phyloP scores from a whole-genome alignment of 2,113 vertebrate genomes.

The Puntigrus tetrazona region DNA sequence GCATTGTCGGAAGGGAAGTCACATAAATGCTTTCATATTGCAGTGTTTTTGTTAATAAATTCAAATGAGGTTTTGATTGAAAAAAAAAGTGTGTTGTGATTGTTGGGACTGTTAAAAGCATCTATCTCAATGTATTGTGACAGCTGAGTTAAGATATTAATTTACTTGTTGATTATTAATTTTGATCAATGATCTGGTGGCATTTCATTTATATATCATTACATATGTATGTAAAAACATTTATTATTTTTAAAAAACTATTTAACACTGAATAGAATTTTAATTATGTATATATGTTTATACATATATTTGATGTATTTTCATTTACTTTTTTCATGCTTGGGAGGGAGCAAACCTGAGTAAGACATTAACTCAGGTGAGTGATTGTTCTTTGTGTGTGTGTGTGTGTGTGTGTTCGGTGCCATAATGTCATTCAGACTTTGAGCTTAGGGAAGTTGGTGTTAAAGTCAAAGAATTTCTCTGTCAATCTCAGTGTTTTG shows the following conservation, averaged over 20 bases:
- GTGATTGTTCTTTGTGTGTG: slow-evolving; percentile 55
- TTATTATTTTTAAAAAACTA: neutral
- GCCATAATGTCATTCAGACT: slow-evolving; percentile 67
- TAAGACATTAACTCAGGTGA: slow-evolving; percentile 73
- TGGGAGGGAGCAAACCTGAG: slow-evolving; percentile 39
- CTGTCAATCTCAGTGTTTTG: slow-evolving; percentile 33
- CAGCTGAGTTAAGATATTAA: neutral
- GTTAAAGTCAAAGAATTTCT: slow-evolving; percentile 41
- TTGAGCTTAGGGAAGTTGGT: slow-evolving; percentile 66
- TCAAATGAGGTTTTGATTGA: slow-evolving; percentile 13
- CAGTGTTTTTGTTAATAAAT: slow-evolving; percentile 13
- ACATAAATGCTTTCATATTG: slow-evolving; percentile 17
- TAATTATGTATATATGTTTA: no score
- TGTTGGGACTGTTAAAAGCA: neutral
- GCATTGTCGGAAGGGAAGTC: neutral
- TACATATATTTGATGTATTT: neutral
- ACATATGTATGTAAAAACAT: no score
- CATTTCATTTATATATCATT: neutral
- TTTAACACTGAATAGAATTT: neutral
- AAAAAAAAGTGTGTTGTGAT: neutral
- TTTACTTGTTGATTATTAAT: neutral
- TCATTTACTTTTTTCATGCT: neutral
- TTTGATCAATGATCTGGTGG: neutral
- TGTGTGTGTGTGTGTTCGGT: slow-evolving; percentile 38
- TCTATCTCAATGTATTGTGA: neutral